Conservation (phyloP, 2,797 vertebrate genomes). For the Myiotriccus ornatus region DNA sequence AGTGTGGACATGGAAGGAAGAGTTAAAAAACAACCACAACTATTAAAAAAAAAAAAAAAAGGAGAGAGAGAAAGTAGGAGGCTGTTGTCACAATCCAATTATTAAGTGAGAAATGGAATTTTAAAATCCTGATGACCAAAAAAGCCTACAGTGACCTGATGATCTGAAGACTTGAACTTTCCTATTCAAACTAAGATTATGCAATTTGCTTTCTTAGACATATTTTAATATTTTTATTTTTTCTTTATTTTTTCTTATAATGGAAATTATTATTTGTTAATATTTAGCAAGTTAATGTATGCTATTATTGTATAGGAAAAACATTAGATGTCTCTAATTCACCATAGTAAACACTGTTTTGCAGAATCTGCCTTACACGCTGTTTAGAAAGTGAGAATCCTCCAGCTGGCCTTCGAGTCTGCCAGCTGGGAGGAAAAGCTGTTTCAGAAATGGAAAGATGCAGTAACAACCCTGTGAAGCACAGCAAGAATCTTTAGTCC, state of each 20-base stretch:
- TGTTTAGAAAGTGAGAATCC: neutral
- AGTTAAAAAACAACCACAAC: neutral
- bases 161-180: neutral
- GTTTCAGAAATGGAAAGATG: neutral
- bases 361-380: neutral
- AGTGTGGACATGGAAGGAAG: neutral
- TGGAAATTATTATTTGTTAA: neutral
- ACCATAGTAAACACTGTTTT: neutral
- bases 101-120: conserved; percentile 16
- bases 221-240: neutral
- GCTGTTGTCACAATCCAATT: neutral
- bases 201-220: neutral
- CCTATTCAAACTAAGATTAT: neutral
- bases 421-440: neutral
- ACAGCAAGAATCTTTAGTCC: neutral
- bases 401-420: neutral
- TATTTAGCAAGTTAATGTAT: neutral
- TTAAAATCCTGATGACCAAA: neutral
- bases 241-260: neutral
- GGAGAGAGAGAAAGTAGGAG: neutral
- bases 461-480: neutral
- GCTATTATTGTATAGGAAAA: neutral
- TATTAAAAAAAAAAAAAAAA: neutral
- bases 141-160: neutral
- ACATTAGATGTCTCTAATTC: neutral